Conservation (phyloP, 2,797 vertebrate genomes). For the Tachyglossus aculeatus region DNA sequence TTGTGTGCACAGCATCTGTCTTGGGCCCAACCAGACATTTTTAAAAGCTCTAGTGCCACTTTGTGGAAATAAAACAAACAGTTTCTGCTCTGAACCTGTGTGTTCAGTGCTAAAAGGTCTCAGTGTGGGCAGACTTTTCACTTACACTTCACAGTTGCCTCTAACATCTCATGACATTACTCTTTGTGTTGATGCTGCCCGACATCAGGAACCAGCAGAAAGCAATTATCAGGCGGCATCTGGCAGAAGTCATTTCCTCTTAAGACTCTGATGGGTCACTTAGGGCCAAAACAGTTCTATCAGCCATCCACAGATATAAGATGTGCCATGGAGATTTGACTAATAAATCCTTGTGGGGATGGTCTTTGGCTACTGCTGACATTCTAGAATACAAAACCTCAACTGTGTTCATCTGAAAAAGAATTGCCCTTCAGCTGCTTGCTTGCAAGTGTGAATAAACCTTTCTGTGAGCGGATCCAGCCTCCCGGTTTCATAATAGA, state of each 20-base stretch:
- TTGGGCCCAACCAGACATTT: no score
- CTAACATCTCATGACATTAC: conserved; percentile 28
- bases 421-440: conserved; percentile 6
- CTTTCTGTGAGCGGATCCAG: conserved; percentile 15
- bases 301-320: conserved; percentile 48
- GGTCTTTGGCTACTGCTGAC: conserved; percentile 31
- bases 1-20: no score
- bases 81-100: background rate
- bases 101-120: background rate
- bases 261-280: conserved; percentile 48
- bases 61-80: conserved; percentile 1
- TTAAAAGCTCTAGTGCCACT: background rate
- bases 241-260: conserved; percentile 53
- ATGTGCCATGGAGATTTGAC: conserved; percentile 27
- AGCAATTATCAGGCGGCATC: conserved; percentile 49
- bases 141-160: conserved; percentile 19
- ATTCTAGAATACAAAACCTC: conserved; percentile 7
- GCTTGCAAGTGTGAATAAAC: conserved; percentile 3
- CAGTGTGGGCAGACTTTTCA: conserved; percentile 10
- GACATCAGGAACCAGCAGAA: conserved; percentile 44
- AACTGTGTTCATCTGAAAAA: conserved; percentile 19
- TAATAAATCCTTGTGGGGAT: conserved; percentile 42
- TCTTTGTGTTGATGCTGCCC: conserved; percentile 31
- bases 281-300: conserved; percentile 44
- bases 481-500: background rate